Evolutionary conservation across 30 jellyfish, hydroid and myxozoan species (phyloP).

Genomic region (Cassiopea andromeda): DNA sequence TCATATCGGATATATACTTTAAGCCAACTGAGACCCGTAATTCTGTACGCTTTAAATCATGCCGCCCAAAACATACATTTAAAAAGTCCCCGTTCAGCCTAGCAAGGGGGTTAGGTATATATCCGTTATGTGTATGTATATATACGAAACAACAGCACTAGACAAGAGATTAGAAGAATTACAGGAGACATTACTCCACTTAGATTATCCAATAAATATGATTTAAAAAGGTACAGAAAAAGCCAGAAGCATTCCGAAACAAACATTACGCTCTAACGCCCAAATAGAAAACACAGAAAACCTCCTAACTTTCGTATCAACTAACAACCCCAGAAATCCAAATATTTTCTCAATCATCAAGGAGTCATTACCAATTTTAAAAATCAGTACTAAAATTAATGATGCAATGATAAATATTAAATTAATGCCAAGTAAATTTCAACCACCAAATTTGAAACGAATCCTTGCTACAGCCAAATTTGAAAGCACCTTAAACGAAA

Average conservation of each 20-base stretch:
- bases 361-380: slow-evolving; percentile 13
- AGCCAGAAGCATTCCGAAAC: not conserved
- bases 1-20: no score
- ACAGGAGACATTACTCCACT: no score
- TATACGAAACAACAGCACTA: no score
- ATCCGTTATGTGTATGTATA: no score
- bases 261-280: not conserved
- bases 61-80: no score
- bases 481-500: not conserved
- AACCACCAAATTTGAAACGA: slow-evolving; percentile 34
- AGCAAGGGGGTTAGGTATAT: no score
- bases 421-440: slow-evolving; percentile 24
- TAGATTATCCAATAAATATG: no score
- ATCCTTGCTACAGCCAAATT: slow-evolving; percentile 33
- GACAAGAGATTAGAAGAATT: no score
- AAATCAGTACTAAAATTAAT: slow-evolving; percentile 22
- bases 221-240: no score
- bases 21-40: no score
- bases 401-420: slow-evolving; percentile 1
- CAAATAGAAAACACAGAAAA: not conserved
- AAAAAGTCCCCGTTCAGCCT: no score
- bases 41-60: no score
- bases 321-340: slow-evolving; percentile 46
- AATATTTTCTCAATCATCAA: slow-evolving; percentile 8
- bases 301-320: slow-evolving; percentile 13